Percentiles rank a stretch among this genome's conserved stretches.
phyloP scores from a whole-genome alignment of 2,797 vertebrate species.

The Gorsachius magnificus region DNA sequence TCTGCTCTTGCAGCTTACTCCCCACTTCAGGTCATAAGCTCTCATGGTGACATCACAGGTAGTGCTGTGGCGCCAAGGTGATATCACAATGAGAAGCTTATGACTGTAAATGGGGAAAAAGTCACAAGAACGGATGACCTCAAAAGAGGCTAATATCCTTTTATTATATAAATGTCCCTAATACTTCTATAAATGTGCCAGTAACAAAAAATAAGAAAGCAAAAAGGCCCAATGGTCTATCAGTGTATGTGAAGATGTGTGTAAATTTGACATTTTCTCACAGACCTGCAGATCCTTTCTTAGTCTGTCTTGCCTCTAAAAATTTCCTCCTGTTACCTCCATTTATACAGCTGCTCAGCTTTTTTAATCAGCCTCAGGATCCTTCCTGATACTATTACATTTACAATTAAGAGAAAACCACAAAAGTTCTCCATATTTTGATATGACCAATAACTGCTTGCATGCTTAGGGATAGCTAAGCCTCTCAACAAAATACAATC shows the following conservation, averaged over 20 bases:
- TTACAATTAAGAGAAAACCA: neutral
- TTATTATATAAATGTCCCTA: slow-evolving; percentile 62
- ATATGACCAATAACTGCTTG: neutral
- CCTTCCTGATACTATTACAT: neutral
- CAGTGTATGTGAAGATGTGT: neutral
- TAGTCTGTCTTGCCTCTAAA: neutral
- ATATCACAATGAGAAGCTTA: slow-evolving; percentile 71
- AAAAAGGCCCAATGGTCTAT: neutral
- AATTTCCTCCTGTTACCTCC: neutral
- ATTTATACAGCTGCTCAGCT: neutral
- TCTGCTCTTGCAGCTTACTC: slow-evolving; percentile 46
- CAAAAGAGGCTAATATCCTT: slow-evolving; percentile 56
- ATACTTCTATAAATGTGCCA: neutral
- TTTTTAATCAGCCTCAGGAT: neutral
- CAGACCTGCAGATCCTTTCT: neutral
- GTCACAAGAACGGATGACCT: slow-evolving; percentile 57
- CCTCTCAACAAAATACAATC: neutral
- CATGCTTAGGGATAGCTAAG: neutral
- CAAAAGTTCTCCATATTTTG: neutral
- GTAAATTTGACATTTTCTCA: neutral
- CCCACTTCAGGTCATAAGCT: slow-evolving; percentile 69
- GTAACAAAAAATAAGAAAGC: neutral
- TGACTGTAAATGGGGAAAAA: slow-evolving; percentile 53
- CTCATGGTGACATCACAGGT: slow-evolving; percentile 73
- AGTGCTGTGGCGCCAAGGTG: slow-evolving; percentile 36